These are phyloP conservation scores for Andrena fulva DNA, from an alignment of 2,888 invertebrate genomes.

Conservation along the genomic window DNA sequence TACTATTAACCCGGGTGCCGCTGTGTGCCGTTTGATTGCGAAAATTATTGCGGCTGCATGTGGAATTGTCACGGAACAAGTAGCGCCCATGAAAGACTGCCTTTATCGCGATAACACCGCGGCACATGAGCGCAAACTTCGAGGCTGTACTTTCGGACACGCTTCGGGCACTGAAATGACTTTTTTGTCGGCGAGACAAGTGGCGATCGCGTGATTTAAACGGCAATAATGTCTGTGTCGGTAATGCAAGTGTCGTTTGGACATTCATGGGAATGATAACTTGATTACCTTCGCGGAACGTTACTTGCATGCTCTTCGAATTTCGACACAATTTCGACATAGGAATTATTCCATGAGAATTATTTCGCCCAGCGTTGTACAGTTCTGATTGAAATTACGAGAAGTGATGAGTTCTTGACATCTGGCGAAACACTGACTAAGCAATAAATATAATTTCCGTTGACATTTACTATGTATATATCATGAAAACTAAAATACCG, in stretches of 20 bases:
- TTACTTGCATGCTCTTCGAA: neutral
- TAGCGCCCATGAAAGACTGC: constrained; percentile 35
- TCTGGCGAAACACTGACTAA: too few relatives aligned
- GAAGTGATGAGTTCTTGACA: too few relatives aligned
- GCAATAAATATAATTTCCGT: too few relatives aligned
- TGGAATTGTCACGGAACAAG: constrained; percentile 58
- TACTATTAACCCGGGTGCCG: constrained; percentile 59
- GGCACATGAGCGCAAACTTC: constrained; percentile 3
- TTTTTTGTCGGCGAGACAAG: neutral
- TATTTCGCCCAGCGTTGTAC: too few relatives aligned
- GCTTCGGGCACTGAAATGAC: neutral
- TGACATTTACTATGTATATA: too few relatives aligned
- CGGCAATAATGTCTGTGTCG: neutral
- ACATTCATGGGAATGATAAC: constrained; percentile 5
- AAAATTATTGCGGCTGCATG: constrained; percentile 62
- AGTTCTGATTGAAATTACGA: too few relatives aligned
- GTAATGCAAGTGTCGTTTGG: neutral
- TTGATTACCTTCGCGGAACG: neutral
- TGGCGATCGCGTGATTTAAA: neutral
- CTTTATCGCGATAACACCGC: constrained; percentile 34
- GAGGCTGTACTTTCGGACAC: neutral
- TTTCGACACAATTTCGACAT: neutral
- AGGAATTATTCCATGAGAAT: too few relatives aligned
- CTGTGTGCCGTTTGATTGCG: constrained; percentile 59
- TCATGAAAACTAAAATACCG: too few relatives aligned